phyloP scores from a whole-genome alignment of 2,888 invertebrate species.

The Sipunculus nudus region DNA sequence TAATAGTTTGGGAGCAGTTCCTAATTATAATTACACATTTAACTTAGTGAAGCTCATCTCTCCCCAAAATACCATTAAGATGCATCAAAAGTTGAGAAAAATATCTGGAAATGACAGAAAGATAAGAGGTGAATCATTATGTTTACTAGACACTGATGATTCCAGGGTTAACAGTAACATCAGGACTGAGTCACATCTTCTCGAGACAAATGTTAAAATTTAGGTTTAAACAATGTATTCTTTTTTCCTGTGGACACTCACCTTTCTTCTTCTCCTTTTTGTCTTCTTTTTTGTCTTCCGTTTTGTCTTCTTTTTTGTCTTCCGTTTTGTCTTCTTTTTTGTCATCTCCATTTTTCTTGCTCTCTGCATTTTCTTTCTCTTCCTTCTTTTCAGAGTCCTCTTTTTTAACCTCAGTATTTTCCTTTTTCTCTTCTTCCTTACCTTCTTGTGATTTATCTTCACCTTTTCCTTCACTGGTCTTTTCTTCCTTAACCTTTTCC shows the following conservation, averaged over 20 bases:
- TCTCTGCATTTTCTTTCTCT: constrained; percentile 1
- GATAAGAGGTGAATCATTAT: no score
- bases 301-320: neutral
- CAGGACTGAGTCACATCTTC: no score
- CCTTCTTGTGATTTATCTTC: neutral
- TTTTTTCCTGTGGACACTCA: neutral
- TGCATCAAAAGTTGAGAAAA: no score
- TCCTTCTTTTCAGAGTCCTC: neutral
- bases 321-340: constrained; percentile 2
- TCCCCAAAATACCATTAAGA: no score
- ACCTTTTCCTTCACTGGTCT: constrained; percentile 1
- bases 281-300: constrained; percentile 3
- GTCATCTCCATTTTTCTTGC: neutral
- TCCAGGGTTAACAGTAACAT: no score
- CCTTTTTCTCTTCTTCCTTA: neutral
- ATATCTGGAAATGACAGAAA: no score
- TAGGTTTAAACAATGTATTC: neutral
- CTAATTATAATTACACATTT: no score
- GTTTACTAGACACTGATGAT: no score
- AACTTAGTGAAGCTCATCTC: no score
- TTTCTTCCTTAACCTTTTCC: constrained; percentile 6
- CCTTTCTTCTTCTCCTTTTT: neutral
- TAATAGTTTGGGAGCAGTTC: no score
- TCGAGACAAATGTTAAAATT: neutral
- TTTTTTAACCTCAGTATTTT: neutral